Conservation (phyloP, 2,797 vertebrate species). For the Cyprinella venusta region DNA sequence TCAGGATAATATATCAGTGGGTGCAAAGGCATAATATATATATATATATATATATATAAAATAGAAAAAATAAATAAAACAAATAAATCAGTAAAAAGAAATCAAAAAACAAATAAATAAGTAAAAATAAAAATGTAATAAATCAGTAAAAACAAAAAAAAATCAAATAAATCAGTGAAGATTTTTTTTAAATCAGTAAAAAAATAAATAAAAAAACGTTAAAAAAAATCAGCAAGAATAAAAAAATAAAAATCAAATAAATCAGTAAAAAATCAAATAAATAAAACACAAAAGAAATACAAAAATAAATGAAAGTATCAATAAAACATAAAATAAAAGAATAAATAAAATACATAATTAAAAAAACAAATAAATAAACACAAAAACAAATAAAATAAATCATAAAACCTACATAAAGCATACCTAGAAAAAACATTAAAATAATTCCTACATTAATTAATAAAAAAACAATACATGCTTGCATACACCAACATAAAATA, state of each 20-base stretch:
- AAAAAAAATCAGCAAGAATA: too few relatives aligned
- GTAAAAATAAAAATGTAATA: not conserved
- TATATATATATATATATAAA: too few relatives aligned
- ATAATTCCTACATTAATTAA: not conserved
- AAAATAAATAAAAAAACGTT: too few relatives aligned
- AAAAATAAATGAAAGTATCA: not conserved
- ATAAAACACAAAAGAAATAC: not conserved
- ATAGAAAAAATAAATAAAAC: too few relatives aligned
- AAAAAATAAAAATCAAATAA: too few relatives aligned
- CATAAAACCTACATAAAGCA: not conserved
- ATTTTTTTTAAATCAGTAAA: too few relatives aligned
- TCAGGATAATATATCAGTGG: not conserved
- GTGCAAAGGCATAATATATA: not conserved
- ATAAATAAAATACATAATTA: not conserved
- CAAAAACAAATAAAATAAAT: not conserved
- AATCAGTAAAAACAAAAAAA: not conserved
- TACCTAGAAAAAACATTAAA: not conserved
- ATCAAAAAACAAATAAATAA: too few relatives aligned
- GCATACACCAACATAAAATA: not conserved
- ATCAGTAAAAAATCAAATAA: too few relatives aligned
- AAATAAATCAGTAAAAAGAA: too few relatives aligned
- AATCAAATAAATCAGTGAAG: too few relatives aligned
- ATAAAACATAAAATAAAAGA: not conserved
- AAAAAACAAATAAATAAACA: not conserved
- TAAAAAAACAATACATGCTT: not conserved